Conservation (phyloP, 2,113 vertebrate genomes). For the Merops nubicus region DNA sequence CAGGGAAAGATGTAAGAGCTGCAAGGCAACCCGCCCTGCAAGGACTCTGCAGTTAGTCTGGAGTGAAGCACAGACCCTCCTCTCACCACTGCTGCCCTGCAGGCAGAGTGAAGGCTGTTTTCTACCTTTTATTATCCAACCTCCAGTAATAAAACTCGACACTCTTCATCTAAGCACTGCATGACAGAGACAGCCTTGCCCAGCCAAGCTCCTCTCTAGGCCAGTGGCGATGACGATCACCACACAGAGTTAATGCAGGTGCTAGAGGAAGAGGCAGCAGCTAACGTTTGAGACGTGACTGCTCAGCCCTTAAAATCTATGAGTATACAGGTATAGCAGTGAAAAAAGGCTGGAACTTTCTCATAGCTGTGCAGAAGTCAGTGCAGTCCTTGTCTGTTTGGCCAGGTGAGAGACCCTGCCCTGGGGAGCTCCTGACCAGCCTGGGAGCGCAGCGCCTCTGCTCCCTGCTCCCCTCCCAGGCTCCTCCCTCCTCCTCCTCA, state of each 20-base stretch:
- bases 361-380: not conserved
- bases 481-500: not conserved
- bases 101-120: not conserved
- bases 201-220: not conserved
- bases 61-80: not conserved
- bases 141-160: not conserved
- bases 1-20: not conserved
- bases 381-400: not conserved
- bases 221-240: rapidly evolving
- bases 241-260: not conserved
- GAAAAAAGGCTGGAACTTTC: not conserved
- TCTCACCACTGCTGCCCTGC: not conserved
- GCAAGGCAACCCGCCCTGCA: not conserved
- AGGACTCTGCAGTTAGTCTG: not conserved
- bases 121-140: not conserved
- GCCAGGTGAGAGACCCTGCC: not conserved
- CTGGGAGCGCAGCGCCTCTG: rapidly evolving
- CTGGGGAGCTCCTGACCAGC: not conserved
- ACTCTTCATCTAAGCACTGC: not conserved
- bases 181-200: not conserved
- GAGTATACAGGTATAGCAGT: not conserved
- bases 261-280: not conserved
- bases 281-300: not conserved
- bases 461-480: no score
- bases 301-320: not conserved